Evolutionary conservation across 2,888 invertebrate species (phyloP), one percentile per base, ranked within the genome.

Genomic region (Agrotis segetum): DNA sequence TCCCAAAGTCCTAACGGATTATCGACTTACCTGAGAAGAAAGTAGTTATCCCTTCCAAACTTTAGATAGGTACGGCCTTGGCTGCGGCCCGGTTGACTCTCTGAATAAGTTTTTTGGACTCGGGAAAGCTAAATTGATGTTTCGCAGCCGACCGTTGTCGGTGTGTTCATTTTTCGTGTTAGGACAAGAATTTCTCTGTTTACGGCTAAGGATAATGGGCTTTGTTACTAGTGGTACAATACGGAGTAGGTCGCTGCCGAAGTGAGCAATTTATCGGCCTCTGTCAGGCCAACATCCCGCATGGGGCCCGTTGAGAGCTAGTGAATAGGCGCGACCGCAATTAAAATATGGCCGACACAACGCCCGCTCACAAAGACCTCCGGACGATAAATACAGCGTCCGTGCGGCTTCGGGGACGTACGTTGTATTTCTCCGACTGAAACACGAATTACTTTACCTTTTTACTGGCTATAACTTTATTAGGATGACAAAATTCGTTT

Each of bases 341-440:
- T 86, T 85, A 85, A 85, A 86, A 86, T 86, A 85, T 77, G 71
- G 75, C 74, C 71, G 77, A 46, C 79, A 64, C 68, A 72, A 71
- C 75, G 60, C 66, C 58, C 75, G 65, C 80, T 63, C 63, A 79
- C 72, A 73, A 73, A 81, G 73, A 67, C 67, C 64, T 81, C 56
- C 58, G 34, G 59, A 47, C 65, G 73, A 76, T 85, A 85, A 84
- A 85, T 83, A 74, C 50, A 24, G 53, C 24, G 67, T 66, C 68
- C 53, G 70, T 67, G 62, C 53, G 71, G 80, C 64, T 78, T 67
- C 40, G 52, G 52, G 58, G 68, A 60, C 66, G 52, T 70, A 74
- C 59, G 67, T 62, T 65, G 65, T 82, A 71, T 82, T 74, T 82
- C 72, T 64, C 53, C 68, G 61, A 65, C 65, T 75, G 46, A 69